Evolutionary conservation across 1,140 invertebrate genomes (phyloP).

Genomic region (Cyclina sinensis): DNA sequence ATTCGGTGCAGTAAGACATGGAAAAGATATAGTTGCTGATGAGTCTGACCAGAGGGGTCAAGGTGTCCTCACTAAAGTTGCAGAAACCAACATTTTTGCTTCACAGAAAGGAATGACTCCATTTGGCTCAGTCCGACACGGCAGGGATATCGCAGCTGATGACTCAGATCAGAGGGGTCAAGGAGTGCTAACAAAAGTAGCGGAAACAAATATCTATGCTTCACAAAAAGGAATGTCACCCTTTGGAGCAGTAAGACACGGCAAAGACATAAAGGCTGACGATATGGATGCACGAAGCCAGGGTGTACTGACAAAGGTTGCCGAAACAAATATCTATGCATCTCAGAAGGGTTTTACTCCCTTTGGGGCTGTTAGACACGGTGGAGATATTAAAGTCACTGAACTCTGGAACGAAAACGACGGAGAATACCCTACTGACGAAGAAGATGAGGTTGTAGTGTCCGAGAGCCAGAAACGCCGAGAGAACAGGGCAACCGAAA

Average conservation of each 20-base stretch:
- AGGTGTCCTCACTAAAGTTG: slow-evolving; percentile 96
- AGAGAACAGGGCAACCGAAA: slow-evolving; percentile 19
- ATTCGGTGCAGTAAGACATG: slow-evolving; percentile 94
- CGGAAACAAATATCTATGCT: slow-evolving; percentile 95
- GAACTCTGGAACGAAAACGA: slow-evolving; percentile 56
- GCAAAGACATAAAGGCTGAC: slow-evolving; percentile 55
- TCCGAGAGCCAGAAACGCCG: slow-evolving; percentile 59
- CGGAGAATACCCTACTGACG: slow-evolving; percentile 38
- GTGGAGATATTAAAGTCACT: slow-evolving; percentile 53
- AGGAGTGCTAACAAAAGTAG: slow-evolving; percentile 95
- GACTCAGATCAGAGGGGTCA: slow-evolving; percentile 88
- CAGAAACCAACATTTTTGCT: slow-evolving; percentile 94
- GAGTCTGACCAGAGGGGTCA: slow-evolving; percentile 91
- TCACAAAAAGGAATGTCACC: slow-evolving; percentile 96
- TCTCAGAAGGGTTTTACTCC: slow-evolving; percentile 48
- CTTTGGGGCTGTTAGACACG: slow-evolving; percentile 51
- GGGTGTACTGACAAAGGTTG: slow-evolving; percentile 47
- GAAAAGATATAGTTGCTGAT: slow-evolving; percentile 87
- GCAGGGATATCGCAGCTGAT: slow-evolving; percentile 78
- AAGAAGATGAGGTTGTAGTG: background rate
- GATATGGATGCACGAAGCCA: slow-evolving; percentile 48
- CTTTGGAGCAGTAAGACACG: slow-evolving; percentile 61
- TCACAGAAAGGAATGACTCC: slow-evolving; percentile 91
- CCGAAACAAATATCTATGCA: slow-evolving; percentile 57
- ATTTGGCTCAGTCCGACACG: slow-evolving; percentile 79